Conservation (phyloP, 1,140 invertebrate genomes). For the Sitophilus oryzae region DNA sequence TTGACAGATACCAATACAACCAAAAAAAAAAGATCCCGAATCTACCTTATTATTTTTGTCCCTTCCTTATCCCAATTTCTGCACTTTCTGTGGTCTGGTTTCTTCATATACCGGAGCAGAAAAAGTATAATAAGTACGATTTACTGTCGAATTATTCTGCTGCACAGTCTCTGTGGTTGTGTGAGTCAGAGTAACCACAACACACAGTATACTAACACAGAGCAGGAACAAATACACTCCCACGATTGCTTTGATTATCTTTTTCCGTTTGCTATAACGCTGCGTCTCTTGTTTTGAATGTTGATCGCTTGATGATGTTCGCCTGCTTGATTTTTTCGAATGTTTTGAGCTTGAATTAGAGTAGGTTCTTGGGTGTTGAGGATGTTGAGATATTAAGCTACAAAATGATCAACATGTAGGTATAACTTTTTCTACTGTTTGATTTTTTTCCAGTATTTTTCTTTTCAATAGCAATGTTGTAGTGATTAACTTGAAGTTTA, state of each 20-base stretch:
- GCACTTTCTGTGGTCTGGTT: too few species aligned
- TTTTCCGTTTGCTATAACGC: constrained; percentile 16
- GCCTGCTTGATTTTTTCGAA: neutral
- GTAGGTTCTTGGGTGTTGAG: neutral
- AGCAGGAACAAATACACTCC: constrained; percentile 17
- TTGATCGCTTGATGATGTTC: neutral
- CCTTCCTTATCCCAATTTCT: too few species aligned
- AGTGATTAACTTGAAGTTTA: too few species aligned
- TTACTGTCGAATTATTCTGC: constrained; percentile 48
- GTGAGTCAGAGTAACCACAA: constrained; percentile 67
- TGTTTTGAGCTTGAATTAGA: neutral
- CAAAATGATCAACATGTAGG: neutral
- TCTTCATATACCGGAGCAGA: too few species aligned
- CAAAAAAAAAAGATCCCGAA: too few species aligned
- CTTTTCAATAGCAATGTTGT: too few species aligned
- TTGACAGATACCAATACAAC: too few species aligned
- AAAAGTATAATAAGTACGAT: constrained; percentile 58
- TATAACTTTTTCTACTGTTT: neutral
- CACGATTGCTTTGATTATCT: constrained; percentile 18
- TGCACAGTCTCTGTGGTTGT: constrained; percentile 44
- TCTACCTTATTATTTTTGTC: too few species aligned
- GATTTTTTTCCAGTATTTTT: neutral
- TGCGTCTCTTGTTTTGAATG: constrained; percentile 4
- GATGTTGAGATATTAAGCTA: too few species aligned
- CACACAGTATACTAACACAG: constrained; percentile 50